Conservation (phyloP, 1,140 invertebrate species). For the Dreissena rostriformis region DNA sequence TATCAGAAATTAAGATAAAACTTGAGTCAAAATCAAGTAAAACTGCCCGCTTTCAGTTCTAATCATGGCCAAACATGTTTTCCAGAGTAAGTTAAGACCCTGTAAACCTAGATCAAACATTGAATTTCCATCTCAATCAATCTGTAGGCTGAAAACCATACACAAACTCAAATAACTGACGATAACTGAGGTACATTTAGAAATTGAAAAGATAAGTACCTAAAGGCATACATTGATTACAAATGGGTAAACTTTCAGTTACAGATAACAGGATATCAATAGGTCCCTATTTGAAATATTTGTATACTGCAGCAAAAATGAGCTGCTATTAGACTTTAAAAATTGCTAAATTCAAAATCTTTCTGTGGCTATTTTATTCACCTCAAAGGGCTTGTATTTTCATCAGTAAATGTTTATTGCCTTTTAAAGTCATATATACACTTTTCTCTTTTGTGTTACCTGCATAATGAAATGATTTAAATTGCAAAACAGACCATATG, state of each 20-base stretch:
- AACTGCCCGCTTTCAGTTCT: too few relatives aligned
- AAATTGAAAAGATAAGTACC: slow-evolving; percentile 52
- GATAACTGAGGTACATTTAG: slow-evolving; percentile 12
- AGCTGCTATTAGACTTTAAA: not conserved
- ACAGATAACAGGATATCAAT: slow-evolving; percentile 6
- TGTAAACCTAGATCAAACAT: slow-evolving; percentile 34
- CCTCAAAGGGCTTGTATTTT: too few relatives aligned
- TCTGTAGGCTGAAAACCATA: slow-evolving; percentile 8
- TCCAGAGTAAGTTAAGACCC: slow-evolving; percentile 18
- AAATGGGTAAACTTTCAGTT: slow-evolving; percentile 5
- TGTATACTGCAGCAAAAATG: slow-evolving; percentile 3
- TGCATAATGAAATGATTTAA: too few relatives aligned
- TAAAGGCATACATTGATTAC: slow-evolving; percentile 40
- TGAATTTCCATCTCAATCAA: slow-evolving; percentile 49
- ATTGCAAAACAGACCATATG: too few relatives aligned
- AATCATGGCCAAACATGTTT: slow-evolving; percentile 35
- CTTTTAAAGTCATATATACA: too few relatives aligned
- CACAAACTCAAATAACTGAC: slow-evolving; percentile 34
- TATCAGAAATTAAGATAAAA: too few relatives aligned
- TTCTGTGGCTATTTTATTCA: too few relatives aligned
- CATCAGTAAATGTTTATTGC: too few relatives aligned
- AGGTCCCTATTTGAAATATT: not conserved
- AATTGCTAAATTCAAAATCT: too few relatives aligned
- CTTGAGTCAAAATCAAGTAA: too few relatives aligned
- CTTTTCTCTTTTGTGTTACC: too few relatives aligned